Evolutionary conservation across 2,888 invertebrate genomes (phyloP).

Genomic region (Cryptocephalus moraei): DNA sequence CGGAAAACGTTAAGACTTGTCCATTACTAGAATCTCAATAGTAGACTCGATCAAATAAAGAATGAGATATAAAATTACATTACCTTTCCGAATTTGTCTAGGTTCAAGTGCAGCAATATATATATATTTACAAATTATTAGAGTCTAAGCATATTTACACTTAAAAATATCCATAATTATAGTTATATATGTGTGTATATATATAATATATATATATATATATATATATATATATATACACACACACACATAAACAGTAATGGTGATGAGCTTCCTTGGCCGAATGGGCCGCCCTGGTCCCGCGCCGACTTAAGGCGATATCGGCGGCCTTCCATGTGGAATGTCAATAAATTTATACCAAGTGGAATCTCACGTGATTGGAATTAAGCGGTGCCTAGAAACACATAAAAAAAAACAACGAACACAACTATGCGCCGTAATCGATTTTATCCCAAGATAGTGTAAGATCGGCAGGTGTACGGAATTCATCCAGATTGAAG

Average conservation of each 20-base stretch:
- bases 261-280: slow-evolving; percentile 33
- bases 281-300: slow-evolving; percentile 38
- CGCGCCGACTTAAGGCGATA: slow-evolving; percentile 30
- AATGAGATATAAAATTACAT: background rate
- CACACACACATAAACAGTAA: slow-evolving; percentile 9
- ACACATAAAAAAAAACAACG: background rate
- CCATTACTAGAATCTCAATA: no score
- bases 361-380: slow-evolving; percentile 37
- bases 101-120: slow-evolving; percentile 6
- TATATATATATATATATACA: slow-evolving; percentile 10
- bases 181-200: slow-evolving; percentile 8
- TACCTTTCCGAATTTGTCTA: slow-evolving; percentile 11
- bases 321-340: slow-evolving; percentile 36
- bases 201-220: slow-evolving; percentile 9
- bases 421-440: slow-evolving; percentile 50
- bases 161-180: background rate
- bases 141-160: slow-evolving; percentile 16
- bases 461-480: slow-evolving; percentile 46
- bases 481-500: slow-evolving; percentile 52
- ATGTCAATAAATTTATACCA: slow-evolving; percentile 32
- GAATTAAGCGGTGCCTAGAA: slow-evolving; percentile 26
- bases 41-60: no score
- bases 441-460: slow-evolving; percentile 71
- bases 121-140: slow-evolving; percentile 18
- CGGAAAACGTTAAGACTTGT: no score